Percentiles rank a stretch among this genome's conserved stretches.
Evolutionary conservation across 2,113 vertebrate species (phyloP).

Genomic region (Xiphophorus couchianus): DNA sequence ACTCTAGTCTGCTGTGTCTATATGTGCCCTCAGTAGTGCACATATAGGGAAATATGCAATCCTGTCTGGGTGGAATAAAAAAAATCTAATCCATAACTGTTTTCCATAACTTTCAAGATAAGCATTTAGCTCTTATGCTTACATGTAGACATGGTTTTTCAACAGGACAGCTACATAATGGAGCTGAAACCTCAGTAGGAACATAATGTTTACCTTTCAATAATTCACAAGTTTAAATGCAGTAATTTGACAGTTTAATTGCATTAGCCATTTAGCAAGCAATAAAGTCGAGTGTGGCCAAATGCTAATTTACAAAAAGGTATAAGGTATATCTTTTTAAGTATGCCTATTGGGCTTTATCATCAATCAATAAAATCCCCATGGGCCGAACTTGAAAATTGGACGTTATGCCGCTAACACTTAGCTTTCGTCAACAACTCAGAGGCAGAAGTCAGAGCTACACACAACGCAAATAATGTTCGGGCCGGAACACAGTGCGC

Average conservation of each 20-base stretch:
- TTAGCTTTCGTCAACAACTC: no score
- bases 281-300: not conserved
- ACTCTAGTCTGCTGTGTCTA: not conserved
- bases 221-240: no score
- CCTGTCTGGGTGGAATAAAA: constrained; percentile 18
- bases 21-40: constrained; percentile 2
- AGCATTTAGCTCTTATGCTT: not conserved
- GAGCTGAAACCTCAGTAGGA: not conserved
- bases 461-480: no score
- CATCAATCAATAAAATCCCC: no score
- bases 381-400: no score
- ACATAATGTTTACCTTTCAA: not conserved
- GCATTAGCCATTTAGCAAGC: not conserved
- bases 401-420: no score
- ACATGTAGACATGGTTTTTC: not conserved
- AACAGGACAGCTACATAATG: not conserved
- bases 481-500: no score
- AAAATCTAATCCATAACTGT: not conserved
- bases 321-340: no score
- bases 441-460: no score
- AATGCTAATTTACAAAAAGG: not conserved
- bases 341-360: no score
- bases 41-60: constrained; percentile 1
- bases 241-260: not conserved
- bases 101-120: not conserved